A percentile compares a stretch with the other conserved stretches of the same genome.
Evolutionary conservation across 2,888 invertebrate species (phyloP).

Genomic region (Melanargia galathea): DNA sequence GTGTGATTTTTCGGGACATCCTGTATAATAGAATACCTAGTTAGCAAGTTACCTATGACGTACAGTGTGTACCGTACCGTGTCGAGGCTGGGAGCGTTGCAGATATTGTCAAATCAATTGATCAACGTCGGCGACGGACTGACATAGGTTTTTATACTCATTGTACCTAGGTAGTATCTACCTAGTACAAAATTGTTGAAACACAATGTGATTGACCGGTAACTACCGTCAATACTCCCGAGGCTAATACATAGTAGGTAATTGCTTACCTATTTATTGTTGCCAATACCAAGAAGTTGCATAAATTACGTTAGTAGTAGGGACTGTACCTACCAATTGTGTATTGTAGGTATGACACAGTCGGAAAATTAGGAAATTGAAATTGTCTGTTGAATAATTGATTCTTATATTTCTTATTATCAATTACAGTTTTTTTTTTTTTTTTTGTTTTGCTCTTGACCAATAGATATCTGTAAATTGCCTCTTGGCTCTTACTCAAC

Average conservation of each 20-base stretch:
- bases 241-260: neutral
- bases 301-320: neutral
- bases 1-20: too few relatives aligned
- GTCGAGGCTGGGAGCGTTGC: slow-evolving; percentile 36
- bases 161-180: too few relatives aligned
- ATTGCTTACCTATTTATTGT: neutral
- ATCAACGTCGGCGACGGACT: slow-evolving; percentile 20
- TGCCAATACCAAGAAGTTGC: slow-evolving; percentile 3
- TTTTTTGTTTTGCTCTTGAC: slow-evolving; percentile 3
- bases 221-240: slow-evolving; percentile 25
- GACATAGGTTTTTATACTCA: slow-evolving; percentile 26
- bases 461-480: neutral
- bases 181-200: slow-evolving; percentile 23
- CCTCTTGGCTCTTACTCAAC: too few relatives aligned
- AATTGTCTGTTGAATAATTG: slow-evolving; percentile 9
- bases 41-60: slow-evolving; percentile 18
- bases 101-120: slow-evolving; percentile 32
- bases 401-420: neutral
- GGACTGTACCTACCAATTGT: slow-evolving; percentile 1
- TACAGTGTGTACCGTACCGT: slow-evolving; percentile 46
- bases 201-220: slow-evolving; percentile 30
- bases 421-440: too few relatives aligned
- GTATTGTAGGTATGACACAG: neutral
- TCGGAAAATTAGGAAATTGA: neutral
- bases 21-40: slow-evolving; percentile 16